Evolutionary conservation across 2,113 vertebrate species (phyloP).

Genomic region (Lathamus discolor): DNA sequence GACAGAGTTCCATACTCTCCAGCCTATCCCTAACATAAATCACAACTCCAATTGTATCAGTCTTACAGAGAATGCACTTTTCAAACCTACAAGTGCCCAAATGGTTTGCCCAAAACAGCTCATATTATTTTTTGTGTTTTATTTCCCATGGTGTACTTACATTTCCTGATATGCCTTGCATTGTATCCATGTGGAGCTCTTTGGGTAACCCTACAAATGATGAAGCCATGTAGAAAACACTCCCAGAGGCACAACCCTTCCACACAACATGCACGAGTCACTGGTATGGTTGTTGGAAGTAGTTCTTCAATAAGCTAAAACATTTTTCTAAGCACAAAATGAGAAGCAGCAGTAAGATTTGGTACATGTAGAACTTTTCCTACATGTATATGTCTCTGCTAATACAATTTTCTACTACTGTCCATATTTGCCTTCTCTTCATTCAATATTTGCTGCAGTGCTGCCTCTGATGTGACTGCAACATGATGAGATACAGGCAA

Average conservation of each 20-base stretch:
- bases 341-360: background rate
- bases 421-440: background rate
- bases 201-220: fast-evolving
- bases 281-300: background rate
- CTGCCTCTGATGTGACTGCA: background rate
- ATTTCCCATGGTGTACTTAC: background rate
- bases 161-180: background rate
- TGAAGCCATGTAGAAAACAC: background rate
- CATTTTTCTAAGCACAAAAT: background rate
- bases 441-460: background rate
- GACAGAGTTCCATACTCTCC: too few relatives aligned
- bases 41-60: background rate
- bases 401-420: background rate
- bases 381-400: background rate
- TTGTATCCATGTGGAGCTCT: background rate
- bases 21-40: too few relatives aligned
- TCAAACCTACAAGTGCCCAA: background rate
- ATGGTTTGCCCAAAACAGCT: background rate
- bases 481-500: background rate
- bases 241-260: background rate
- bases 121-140: background rate
- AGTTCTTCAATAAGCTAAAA: background rate
- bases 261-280: background rate
- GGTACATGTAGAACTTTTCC: background rate
- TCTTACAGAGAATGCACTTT: background rate